Base-by-base conservation (phyloP, 2,888 invertebrate species). In the Pheosia gnoma region DNA sequence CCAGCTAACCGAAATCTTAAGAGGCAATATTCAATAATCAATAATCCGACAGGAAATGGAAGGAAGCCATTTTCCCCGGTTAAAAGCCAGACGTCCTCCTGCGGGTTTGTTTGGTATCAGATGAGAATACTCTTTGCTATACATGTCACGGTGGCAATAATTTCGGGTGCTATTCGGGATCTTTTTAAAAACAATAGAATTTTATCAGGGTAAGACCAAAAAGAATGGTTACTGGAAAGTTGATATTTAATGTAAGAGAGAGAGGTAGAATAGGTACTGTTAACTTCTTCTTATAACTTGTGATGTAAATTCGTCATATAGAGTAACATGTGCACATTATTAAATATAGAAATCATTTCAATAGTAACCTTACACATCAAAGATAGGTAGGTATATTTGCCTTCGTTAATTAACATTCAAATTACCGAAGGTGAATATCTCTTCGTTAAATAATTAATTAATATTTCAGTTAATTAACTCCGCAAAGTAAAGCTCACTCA, bases 21-120 rank as follows among this genome's bases (percentile, higher is more conserved):
- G 58, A 64, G 65, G 59, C 61, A 45, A 55, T 59, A 67, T 59
- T 62, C 72, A 70, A 55, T 59, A 67, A 59, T 62, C 72, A 70
- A 70, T 78, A 79, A 79, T 72, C 75, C 63, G 75, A 71, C 73
- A 68, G 67, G 51, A 66, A 70, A 75, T 58, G 58, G 62, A 66
- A 66, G 64, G 67, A 63, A 67, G 61, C 70, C 70, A 68, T 71
- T 74, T 66, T 54, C 36, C 66, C 65, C 56, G 58, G 63, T 60
- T 71, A 67, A 73, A 75, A 76, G 65, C 63, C 59, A 65, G 67
- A 62, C 58, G 54, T 67, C 68, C 60, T 67, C 68, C 65, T 60
- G 8, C 53, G 62, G 68, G 73, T 70, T 73, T 71, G 71, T 71
- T 73, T 61, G 55, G 56, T 65, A 65, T 63, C 51, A 62, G 60